Conservation (phyloP, 2,888 invertebrate species). For the Tethea ocularis region DNA sequence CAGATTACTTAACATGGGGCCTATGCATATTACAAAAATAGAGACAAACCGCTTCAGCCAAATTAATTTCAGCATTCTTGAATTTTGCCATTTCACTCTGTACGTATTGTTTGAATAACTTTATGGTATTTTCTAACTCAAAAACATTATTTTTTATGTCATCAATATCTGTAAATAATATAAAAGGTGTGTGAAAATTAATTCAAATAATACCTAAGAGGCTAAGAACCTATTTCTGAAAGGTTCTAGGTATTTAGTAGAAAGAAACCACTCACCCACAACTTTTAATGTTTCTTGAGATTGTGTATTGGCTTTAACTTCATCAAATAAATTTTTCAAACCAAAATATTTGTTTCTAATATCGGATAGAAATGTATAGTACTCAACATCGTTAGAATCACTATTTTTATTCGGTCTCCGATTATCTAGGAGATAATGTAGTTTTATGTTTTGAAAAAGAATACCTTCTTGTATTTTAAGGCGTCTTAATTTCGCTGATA, state of each 20-base stretch:
- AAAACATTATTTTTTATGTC: conserved; percentile 61
- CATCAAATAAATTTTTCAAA: conserved; percentile 57
- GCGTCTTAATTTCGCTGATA: conserved; percentile 54
- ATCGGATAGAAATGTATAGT: conserved; percentile 39
- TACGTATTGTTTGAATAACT: conserved; percentile 49
- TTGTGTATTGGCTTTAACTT: conserved; percentile 52
- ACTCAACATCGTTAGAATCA: conserved; percentile 20
- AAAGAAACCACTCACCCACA: conserved; percentile 44
- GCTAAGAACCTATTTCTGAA: too few relatives aligned
- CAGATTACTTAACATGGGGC: too few relatives aligned
- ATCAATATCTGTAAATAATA: conserved; percentile 57
- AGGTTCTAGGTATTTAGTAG: background rate
- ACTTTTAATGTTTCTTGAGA: conserved; percentile 45
- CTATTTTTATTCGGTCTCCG: conserved; percentile 15
- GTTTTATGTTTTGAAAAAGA: conserved; percentile 39
- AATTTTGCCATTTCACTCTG: conserved; percentile 45
- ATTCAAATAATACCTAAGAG: background rate
- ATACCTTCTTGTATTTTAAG: conserved; percentile 71
- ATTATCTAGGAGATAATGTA: conserved; percentile 23
- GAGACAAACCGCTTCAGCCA: conserved; percentile 45
- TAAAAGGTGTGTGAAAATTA: background rate
- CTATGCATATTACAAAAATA: conserved; percentile 8
- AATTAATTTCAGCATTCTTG: conserved; percentile 41
- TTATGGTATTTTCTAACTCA: conserved; percentile 60
- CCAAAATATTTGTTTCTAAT: conserved; percentile 46